Percentiles rank a stretch among this genome's conserved stretches.
Evolutionary conservation across 1,140 invertebrate species (phyloP).

Genomic region (Centruroides vittatus): DNA sequence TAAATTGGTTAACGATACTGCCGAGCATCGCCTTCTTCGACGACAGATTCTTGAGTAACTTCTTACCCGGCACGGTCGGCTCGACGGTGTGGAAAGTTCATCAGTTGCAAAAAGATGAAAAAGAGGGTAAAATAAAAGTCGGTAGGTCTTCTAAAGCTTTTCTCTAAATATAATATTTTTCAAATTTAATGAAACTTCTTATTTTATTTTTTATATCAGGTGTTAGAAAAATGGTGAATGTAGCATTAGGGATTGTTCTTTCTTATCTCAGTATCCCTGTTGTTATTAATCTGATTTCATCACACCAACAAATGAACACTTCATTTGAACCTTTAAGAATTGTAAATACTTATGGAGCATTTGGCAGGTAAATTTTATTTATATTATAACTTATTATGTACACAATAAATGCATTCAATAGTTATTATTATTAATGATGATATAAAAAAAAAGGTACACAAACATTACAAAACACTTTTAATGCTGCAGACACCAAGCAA

Average conservation of each 20-base stretch:
- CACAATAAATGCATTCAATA: no score
- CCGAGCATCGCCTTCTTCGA: constrained; percentile 33
- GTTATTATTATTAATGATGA: no score
- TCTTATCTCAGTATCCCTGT: constrained; percentile 33
- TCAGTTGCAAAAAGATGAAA: not conserved
- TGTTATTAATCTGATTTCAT: constrained; percentile 31
- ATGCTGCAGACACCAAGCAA: no score
- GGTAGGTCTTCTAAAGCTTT: constrained; percentile 1
- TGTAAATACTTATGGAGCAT: constrained; percentile 36
- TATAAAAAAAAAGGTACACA: no score
- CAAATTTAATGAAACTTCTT: no score
- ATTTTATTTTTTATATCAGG: not conserved
- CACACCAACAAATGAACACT: constrained; percentile 33
- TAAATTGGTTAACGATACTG: constrained; percentile 36
- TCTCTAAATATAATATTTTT: no score
- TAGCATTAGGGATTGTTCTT: constrained; percentile 24
- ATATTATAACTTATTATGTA: no score
- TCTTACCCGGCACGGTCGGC: constrained; percentile 22
- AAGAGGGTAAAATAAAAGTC: not conserved
- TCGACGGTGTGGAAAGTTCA: not conserved
- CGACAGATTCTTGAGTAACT: constrained; percentile 25
- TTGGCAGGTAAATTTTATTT: constrained; percentile 28
- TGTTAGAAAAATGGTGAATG: constrained; percentile 20
- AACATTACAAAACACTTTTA: no score
- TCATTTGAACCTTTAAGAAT: constrained; percentile 33